Evolutionary conservation across 2,888 invertebrate species (phyloP), one percentile per base, ranked within the genome.

Genomic region (Pegoplata infirma): DNA sequence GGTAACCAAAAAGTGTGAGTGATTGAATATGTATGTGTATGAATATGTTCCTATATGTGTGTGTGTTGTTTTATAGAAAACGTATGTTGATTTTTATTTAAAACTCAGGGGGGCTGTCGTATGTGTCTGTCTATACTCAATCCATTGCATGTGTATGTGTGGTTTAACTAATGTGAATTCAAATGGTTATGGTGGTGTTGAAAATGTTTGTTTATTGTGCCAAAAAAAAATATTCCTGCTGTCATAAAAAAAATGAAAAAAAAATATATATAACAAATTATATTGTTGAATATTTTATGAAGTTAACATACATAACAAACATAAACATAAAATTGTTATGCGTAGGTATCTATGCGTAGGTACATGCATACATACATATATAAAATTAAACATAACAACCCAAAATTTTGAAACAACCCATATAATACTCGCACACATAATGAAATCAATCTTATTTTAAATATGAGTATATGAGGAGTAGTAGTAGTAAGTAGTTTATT

Each of bases 181-280:
- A 40, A 40, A 40, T 58, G 55, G 40, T 67, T 12, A 40, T n/a
- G 73, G 12, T 73, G 58, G 58, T 66, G 23, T 53, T 44, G 51
- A 49, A 36, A 73, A 28, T 32, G 23, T 66, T 53, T 66, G 25
- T n/a, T n/a, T n/a, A n/a, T 40, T 40, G 17, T 72, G 14, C 46
- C n/a, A n/a, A n/a, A n/a, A n/a, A 14, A 58, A 47, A 56, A 32
- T 23, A 19, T 58, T 46, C n/a, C 49, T 51, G 59, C 25, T 77
- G 72, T 77, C 76, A 77, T 72, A 67, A 72, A 77, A 77, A 55
- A n/a, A n/a, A n/a, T n/a, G n/a, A n/a, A n/a, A n/a, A n/a, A n/a
- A n/a, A n/a, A n/a, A n/a, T n/a, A n/a, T n/a, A n/a, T n/a, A 44
- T 76, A 71, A 76, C 58, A 76, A 66, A 76, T 76, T 66, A 61